Percentiles rank a stretch among this genome's conserved stretches.
phyloP scores from a whole-genome alignment of 1,140 invertebrate genomes.

The Oryctes rhinoceros region DNA sequence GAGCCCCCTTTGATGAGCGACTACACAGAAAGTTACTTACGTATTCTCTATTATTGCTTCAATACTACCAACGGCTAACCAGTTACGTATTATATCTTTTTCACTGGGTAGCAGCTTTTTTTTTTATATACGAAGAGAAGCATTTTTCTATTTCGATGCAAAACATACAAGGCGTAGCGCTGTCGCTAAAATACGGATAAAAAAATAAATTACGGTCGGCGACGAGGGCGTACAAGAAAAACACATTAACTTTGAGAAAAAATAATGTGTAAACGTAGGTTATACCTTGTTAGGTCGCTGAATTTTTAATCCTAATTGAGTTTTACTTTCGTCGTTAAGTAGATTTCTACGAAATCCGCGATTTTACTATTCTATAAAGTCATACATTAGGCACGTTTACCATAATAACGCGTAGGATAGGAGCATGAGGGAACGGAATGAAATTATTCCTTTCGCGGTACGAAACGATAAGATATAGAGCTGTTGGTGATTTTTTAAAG shows the following conservation, averaged over 20 bases:
- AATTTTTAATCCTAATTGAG: no score
- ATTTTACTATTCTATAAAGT: no score
- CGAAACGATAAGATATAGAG: no score
- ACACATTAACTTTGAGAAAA: background rate
- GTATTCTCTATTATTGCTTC: background rate
- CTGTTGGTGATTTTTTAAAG: no score
- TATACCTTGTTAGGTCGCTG: no score
- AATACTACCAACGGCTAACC: background rate
- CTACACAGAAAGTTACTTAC: constrained; percentile 14
- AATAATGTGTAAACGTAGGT: background rate
- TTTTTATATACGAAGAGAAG: background rate
- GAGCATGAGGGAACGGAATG: no score
- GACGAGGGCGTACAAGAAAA: background rate
- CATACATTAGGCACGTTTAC: no score
- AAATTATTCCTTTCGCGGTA: no score
- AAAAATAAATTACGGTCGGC: background rate
- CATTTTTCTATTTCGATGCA: background rate
- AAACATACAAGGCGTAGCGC: background rate
- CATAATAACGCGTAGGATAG: no score
- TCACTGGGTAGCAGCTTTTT: background rate
- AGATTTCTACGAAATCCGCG: no score
- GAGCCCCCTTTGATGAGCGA: constrained; percentile 1
- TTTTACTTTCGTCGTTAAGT: no score
- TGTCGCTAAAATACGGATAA: background rate
- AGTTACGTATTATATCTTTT: background rate